phyloP scores from a whole-genome alignment of 1,140 invertebrate genomes.

The Coelopa frigida region DNA sequence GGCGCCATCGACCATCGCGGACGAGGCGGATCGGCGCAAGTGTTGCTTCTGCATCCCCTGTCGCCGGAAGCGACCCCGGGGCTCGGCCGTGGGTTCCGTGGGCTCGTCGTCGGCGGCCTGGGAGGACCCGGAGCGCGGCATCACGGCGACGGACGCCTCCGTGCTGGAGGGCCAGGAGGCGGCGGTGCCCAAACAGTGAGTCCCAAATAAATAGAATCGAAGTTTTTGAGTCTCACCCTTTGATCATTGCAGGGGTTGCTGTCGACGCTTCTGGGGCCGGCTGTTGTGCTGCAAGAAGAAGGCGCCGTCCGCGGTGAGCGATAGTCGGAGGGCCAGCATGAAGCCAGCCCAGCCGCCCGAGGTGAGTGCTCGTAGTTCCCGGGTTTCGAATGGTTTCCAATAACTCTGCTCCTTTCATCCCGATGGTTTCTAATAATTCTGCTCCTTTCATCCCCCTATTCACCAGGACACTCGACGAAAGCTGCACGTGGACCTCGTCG shows the following conservation, averaged over 20 bases:
- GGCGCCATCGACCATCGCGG: too few relatives aligned
- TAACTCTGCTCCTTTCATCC: too few relatives aligned
- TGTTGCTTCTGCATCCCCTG: conserved; percentile 43
- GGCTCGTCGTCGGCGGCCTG: conserved; percentile 30
- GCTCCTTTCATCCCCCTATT: too few relatives aligned
- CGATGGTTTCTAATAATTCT: too few relatives aligned
- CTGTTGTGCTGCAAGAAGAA: conserved; percentile 40
- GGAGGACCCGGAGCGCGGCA: conserved; percentile 40
- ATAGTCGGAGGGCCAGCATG: conserved; percentile 52
- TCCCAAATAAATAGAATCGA: too few relatives aligned
- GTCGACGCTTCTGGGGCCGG: conserved; percentile 34
- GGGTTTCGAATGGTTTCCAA: too few relatives aligned
- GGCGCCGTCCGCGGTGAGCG: conserved; percentile 33
- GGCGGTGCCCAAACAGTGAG: conserved; percentile 26
- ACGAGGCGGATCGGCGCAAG: conserved; percentile 31
- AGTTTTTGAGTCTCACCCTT: too few relatives aligned
- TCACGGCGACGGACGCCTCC: conserved; percentile 30
- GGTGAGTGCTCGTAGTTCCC: conserved; percentile 43
- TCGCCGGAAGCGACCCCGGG: conserved; percentile 18
- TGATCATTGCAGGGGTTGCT: conserved; percentile 31
- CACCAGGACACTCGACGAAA: conserved; percentile 70
- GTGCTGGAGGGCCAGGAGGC: conserved; percentile 33
- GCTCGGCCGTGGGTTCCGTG: neutral
- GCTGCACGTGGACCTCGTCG: conserved; percentile 65
- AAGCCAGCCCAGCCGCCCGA: conserved; percentile 54